A percentile compares a stretch with the other conserved stretches of the same genome.
Evolutionary conservation across 2,113 vertebrate genomes (phyloP).

Genomic region (Pituophis catenifer): DNA sequence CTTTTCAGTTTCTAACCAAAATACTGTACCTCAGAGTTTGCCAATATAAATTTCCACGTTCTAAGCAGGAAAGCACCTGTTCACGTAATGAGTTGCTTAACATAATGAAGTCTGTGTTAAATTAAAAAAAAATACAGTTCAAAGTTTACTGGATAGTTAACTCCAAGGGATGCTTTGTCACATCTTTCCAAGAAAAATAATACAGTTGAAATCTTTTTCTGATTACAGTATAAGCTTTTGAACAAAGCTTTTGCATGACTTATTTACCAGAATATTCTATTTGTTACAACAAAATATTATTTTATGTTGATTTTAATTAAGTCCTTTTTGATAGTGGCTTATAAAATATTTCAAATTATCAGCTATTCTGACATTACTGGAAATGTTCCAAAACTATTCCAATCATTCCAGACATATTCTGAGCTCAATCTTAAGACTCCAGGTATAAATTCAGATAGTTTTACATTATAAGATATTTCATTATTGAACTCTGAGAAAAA

Average conservation of each 20-base stretch:
- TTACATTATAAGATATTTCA: neutral
- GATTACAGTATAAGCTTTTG: neutral
- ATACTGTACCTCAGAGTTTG: neutral
- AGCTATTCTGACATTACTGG: neutral
- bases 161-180: slow-evolving; percentile 31
- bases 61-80: slow-evolving; percentile 60
- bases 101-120: slow-evolving; percentile 45
- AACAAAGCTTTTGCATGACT: neutral
- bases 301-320: neutral
- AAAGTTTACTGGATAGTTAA: slow-evolving; percentile 45
- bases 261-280: neutral
- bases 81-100: slow-evolving; percentile 55
- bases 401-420: neutral
- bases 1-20: slow-evolving; percentile 50
- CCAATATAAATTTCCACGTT: slow-evolving; percentile 4
- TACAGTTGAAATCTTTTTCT: neutral
- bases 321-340: neutral
- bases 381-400: neutral
- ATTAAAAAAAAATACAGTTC: slow-evolving; percentile 47
- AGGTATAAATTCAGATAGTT: neutral
- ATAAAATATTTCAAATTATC: neutral
- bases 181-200: slow-evolving; percentile 36
- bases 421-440: neutral
- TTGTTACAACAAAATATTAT: neutral
- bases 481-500: neutral